Evolutionary conservation across 2,797 vertebrate genomes (phyloP).

Genomic region (Myioborus melanocephalus): DNA sequence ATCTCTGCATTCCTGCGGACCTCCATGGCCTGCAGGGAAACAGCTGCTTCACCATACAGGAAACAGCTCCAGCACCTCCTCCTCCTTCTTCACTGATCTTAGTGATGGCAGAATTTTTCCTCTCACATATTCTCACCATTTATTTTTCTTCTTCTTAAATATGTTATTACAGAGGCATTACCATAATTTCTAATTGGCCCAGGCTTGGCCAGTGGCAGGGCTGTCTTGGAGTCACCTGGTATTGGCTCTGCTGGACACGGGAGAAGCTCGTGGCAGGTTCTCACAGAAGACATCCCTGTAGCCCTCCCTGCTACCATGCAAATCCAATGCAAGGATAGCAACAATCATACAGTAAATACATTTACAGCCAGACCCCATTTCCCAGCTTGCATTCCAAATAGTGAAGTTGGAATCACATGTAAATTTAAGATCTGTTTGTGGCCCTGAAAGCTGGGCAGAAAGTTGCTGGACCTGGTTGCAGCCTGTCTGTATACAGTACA

Average conservation of each 20-base stretch:
- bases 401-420: neutral
- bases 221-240: neutral
- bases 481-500: too few species aligned
- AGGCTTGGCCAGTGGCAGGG: neutral
- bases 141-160: neutral
- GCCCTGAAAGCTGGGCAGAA: neutral
- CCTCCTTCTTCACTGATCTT: neutral
- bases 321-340: neutral
- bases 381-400: neutral
- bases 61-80: neutral
- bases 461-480: neutral
- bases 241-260: neutral
- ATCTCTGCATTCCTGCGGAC: neutral
- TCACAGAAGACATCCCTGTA: neutral
- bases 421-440: neutral
- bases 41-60: too few species aligned
- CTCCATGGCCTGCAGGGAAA: neutral
- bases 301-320: rapidly evolving
- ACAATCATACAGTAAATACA: neutral
- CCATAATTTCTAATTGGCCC: neutral
- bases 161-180: neutral
- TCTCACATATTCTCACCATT: neutral
- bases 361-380: neutral
- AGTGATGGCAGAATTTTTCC: neutral
- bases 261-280: neutral